A percentile compares a stretch with the other conserved stretches of the same genome.
Evolutionary conservation across 2,113 vertebrate genomes (phyloP).

Genomic region (Pterocles orientalis): DNA sequence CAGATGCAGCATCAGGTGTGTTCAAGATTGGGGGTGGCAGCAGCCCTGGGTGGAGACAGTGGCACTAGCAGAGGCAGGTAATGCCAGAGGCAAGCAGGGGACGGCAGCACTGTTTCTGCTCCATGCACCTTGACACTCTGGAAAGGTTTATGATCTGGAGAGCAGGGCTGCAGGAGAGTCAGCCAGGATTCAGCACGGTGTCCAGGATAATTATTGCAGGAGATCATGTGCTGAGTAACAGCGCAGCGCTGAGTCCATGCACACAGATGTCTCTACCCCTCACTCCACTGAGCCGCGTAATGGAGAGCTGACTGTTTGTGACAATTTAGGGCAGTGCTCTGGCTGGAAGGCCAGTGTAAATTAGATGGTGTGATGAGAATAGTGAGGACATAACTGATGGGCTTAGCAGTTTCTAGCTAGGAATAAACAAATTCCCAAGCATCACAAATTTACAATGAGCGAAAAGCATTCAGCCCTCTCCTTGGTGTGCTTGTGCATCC

Average conservation of each 20-base stretch:
- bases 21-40: background rate
- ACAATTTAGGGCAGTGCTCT: slow-evolving; percentile 1
- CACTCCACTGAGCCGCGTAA: slow-evolving; percentile 36
- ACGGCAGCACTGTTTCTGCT: background rate
- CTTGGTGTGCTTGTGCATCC: background rate
- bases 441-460: background rate
- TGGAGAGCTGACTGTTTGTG: slow-evolving; percentile 43
- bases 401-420: background rate
- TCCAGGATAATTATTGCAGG: background rate
- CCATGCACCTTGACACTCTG: background rate
- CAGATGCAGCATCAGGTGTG: fast-evolving
- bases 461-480: background rate
- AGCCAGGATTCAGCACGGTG: background rate
- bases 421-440: background rate
- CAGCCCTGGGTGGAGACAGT: background rate
- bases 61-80: background rate
- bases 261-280: slow-evolving; percentile 55
- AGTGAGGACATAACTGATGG: background rate
- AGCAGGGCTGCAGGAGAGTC: background rate
- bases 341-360: slow-evolving; percentile 42
- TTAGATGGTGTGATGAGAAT: slow-evolving; percentile 3
- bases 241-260: background rate
- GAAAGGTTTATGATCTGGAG: slow-evolving; percentile 8
- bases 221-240: background rate
- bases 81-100: background rate